Evolutionary conservation across 2,113 vertebrate genomes (phyloP), one percentile per base, ranked within the genome.

Genomic region (Percina caprodes): DNA sequence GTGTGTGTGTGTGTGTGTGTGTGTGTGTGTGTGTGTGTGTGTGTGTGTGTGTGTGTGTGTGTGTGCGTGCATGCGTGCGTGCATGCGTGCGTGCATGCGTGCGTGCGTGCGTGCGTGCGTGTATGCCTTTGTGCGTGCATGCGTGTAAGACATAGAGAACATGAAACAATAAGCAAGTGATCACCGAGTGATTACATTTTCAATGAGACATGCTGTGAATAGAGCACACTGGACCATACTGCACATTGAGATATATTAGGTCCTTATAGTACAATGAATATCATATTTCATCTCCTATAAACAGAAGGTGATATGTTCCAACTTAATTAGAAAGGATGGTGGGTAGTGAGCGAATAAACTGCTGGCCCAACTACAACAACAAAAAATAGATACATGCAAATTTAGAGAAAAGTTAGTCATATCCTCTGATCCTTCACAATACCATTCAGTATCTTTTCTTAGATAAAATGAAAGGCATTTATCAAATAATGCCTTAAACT

Each of bases 121-220:
- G 62, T 46, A 45, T 60, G 10, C 42, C 54, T 60, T 71, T 33
- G 49, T 70, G n/a, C 54, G n/a, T 76, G 79, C 66, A 62, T 35
- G 85, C 59, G 68, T 26, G 46, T 56, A 49, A 65, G 58, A 73
- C 48, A 67, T 19, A 10, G 46, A 33, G 26, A 75, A 74, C 83
- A 86, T 24, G 18, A 45, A 80, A 76, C 75, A 84, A 84, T 81
- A 73, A 80, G 77, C 81, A 70, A 83, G 81, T 84, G 85, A 92
- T 92, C 85, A 85, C 66, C 42, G 45, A 86, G 48, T 85, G 86
- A 91, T 92, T 92, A 90, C 74, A 83, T 88, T 87, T 70, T 84
- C 78, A 92, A 83, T 90, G 89, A 91, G 87, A 77, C 91, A 61
- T 85, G 83, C 54, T 85, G 78, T 87, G 84, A 77, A 61, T 66